A percentile compares a stretch with the other conserved stretches of the same genome.
Conservation (phyloP, 2,888 invertebrate species). For the Anaspis maculata region DNA sequence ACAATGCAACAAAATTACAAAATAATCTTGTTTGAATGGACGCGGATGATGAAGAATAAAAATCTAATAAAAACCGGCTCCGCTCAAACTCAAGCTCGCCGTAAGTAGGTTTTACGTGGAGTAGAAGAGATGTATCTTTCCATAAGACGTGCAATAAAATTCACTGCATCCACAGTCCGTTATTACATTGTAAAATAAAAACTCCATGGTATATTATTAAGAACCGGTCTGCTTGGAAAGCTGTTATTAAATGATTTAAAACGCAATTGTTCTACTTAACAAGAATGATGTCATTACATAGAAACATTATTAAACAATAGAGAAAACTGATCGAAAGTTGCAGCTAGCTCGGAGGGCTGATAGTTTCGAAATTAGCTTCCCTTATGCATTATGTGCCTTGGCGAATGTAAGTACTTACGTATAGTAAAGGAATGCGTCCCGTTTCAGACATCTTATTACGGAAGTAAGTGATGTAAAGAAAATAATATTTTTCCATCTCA, state of each 20-base stretch:
- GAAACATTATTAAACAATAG: no score
- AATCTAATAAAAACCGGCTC: conserved; percentile 20
- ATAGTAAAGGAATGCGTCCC: conserved; percentile 18
- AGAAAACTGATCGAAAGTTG: no score
- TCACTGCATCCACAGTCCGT: conserved; percentile 16
- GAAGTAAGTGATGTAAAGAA: conserved; percentile 38
- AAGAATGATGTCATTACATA: conserved; percentile 34
- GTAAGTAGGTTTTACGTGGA: no score
- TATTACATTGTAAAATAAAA: conserved; percentile 29
- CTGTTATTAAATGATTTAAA: conserved; percentile 37
- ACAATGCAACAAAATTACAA: conserved; percentile 18
- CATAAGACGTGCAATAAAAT: conserved; percentile 15
- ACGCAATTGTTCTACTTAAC: conserved; percentile 36
- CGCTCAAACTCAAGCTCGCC: conserved; percentile 16
- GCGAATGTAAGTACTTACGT: conserved; percentile 4
- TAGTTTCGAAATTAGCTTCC: conserved; percentile 13
- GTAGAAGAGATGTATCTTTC: no score
- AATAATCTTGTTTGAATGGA: conserved; percentile 14
- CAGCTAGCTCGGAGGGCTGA: conserved; percentile 13
- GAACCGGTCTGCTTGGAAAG: conserved; percentile 35
- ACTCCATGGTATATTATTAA: conserved; percentile 27
- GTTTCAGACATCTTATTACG: conserved; percentile 34
- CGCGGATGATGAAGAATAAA: conserved; percentile 19
- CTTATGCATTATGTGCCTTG: no score
- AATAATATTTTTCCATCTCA: conserved; percentile 40